Evolutionary conservation across 2,888 invertebrate genomes (phyloP).

Genomic region (Drosophila lacicola): DNA sequence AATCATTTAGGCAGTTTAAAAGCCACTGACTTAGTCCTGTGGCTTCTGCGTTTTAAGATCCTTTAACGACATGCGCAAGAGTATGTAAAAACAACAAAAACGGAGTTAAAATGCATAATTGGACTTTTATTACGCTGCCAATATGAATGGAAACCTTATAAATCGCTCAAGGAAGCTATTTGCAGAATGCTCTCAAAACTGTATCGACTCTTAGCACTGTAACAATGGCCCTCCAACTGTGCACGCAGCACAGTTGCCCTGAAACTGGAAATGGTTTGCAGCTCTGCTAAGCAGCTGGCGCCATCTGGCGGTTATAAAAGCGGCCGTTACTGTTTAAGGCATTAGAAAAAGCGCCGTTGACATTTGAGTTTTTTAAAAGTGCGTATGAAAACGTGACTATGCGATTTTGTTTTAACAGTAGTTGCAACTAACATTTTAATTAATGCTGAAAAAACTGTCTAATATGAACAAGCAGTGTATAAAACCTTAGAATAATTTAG

Average conservation of each 20-base stretch:
- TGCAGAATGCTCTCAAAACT: conserved; percentile 1
- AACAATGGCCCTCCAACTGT: not conserved
- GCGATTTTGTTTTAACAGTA: too few relatives aligned
- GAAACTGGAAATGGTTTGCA: conserved; percentile 15
- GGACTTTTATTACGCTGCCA: conserved; percentile 24
- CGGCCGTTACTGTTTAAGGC: conserved; percentile 4
- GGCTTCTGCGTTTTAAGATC: conserved; percentile 16
- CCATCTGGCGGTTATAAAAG: conserved; percentile 12
- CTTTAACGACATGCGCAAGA: conserved; percentile 30
- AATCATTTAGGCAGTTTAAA: conserved; percentile 16
- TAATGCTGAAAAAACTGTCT: too few relatives aligned
- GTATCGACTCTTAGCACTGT: not conserved
- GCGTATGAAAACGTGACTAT: too few relatives aligned
- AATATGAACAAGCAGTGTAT: too few relatives aligned
- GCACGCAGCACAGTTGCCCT: too few relatives aligned
- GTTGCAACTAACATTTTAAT: too few relatives aligned
- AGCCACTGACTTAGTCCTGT: conserved; percentile 18
- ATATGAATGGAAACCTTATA: conserved; percentile 27
- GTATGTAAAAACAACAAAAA: conserved; percentile 9
- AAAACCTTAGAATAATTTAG: too few relatives aligned
- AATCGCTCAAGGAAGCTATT: not conserved
- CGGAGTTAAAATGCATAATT: conserved; percentile 12
- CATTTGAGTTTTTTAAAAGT: not conserved
- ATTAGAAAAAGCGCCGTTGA: not conserved
- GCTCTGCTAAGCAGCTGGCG: conserved; percentile 11